Evolutionary conservation across 64 coral and sea anemone genomes (phyloP).

Genomic region (Porites australiensis): DNA sequence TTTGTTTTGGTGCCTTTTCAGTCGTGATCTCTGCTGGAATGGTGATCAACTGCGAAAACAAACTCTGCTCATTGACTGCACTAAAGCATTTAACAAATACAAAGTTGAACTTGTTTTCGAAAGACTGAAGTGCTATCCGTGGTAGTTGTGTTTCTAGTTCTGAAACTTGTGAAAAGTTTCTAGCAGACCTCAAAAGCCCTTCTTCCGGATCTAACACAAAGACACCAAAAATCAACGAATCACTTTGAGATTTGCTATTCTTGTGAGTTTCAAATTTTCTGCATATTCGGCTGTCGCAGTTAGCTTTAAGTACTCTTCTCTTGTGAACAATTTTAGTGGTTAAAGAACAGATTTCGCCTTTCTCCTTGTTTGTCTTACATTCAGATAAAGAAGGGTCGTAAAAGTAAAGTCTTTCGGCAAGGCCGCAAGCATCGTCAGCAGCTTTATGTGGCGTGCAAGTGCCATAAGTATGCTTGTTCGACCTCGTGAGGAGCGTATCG

Average conservation of each 20-base stretch:
- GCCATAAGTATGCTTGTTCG: conserved; percentile 47
- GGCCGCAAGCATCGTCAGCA: conserved; percentile 30
- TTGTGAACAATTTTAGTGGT: background rate
- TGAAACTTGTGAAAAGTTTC: conserved; percentile 33
- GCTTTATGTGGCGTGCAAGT: conserved; percentile 70
- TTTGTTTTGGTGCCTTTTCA: conserved; percentile 1
- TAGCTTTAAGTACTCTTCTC: background rate
- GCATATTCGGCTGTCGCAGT: conserved; percentile 55
- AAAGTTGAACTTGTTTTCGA: conserved; percentile 59
- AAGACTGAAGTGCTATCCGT: background rate
- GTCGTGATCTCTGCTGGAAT: conserved; percentile 43
- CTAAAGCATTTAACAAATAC: conserved; percentile 72
- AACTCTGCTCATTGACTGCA: background rate
- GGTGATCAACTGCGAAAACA: conserved; percentile 75
- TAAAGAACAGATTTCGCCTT: conserved; percentile 54
- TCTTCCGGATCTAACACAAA: conserved; percentile 54
- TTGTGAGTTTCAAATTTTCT: background rate
- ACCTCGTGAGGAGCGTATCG: background rate
- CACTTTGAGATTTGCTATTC: background rate
- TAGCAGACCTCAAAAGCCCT: conserved; percentile 31
- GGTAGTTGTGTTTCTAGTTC: conserved; percentile 69
- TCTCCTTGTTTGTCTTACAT: background rate
- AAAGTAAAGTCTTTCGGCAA: conserved; percentile 56
- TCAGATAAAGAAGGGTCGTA: conserved; percentile 7
- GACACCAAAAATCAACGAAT: conserved; percentile 26